Base-by-base conservation (phyloP, 2,113 vertebrate genomes). In the Gorilla gorilla region DNA sequence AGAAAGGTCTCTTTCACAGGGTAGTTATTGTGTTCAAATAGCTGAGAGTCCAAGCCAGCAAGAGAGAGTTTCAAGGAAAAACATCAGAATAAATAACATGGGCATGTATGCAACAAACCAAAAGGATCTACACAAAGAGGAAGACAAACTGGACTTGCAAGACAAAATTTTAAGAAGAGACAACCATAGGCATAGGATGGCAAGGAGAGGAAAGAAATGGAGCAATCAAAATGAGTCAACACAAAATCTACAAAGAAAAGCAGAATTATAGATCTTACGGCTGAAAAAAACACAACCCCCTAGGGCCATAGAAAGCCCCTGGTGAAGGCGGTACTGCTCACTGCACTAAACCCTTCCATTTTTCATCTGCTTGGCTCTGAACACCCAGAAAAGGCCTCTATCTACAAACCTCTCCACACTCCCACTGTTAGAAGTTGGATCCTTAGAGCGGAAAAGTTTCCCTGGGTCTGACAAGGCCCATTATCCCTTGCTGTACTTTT, bases 161-260 rank as follows among this genome's bases (percentile, higher is more conserved):
- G 70, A 86, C 90, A 87, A 94, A 76, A 93, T n/a, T 94, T 97
- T 87, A 5, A 82, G 89, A 91, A 95, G 40, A 96, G 57, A 78
- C 23, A 82, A 86, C 75, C 66, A 84, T 48, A 89, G 82, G 72
- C 84, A 81, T 3, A 64, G n/a, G 73, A 89, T 38, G 18, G 38
- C 25, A 50, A 90, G 8, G 35, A 27, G 50, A 52, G 32, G 25
- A 45, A 48, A 83, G 59, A 94, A 96, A 64, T 23, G 23, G 23
- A 81, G 13, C 75, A 95, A 64, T 89, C 40, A 70, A 94, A 96
- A 82, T n/a, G 32, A 82, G 8, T 45, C 88, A 90, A 92, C 64
- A 86, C 55, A 86, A 94, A 90, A 90, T 95, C 88, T 90, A 87
- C 61, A 94, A 93, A 96, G 76, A 43, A 88, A 97, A 98, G 50